Percentiles rank a stretch among this genome's conserved stretches.
These are phyloP conservation scores for Nothoprocta pentlandii DNA, from an alignment of 2,113 vertebrate genomes.

Conservation along the genomic window DNA sequence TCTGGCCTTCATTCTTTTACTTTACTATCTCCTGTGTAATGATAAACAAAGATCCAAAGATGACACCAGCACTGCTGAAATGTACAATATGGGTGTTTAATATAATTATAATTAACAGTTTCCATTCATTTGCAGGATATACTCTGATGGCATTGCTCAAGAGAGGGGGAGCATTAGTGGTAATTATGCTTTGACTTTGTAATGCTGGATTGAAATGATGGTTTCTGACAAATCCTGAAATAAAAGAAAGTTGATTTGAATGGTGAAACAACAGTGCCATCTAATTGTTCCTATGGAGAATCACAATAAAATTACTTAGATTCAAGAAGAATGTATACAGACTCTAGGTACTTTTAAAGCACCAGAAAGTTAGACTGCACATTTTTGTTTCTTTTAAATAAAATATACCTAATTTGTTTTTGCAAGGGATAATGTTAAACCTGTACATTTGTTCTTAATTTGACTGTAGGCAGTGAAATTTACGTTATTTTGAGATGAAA, in stretches of 20 bases:
- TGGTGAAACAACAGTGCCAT: conserved; percentile 70
- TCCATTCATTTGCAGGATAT: conserved; percentile 80
- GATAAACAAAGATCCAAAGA: conserved; percentile 67
- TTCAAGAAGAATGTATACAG: accelerated
- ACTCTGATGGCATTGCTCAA: conserved; percentile 74
- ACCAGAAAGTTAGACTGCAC: neutral
- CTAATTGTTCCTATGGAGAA: neutral
- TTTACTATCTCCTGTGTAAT: conserved; percentile 44
- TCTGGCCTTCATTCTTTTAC: conserved; percentile 43
- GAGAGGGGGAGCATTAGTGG: conserved; percentile 74
- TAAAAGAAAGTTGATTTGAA: neutral
- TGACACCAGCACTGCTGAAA: conserved; percentile 52
- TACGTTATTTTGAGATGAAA: neutral
- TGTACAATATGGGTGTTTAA: conserved; percentile 74
- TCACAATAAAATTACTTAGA: neutral
- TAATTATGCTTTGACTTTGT: conserved; percentile 81
- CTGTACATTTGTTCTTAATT: neutral
- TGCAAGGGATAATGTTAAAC: neutral
- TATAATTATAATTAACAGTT: conserved; percentile 82
- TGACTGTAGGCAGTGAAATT: neutral
- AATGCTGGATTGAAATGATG: conserved; percentile 65
- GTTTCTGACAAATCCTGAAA: conserved; percentile 40
- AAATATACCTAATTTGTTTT: neutral
- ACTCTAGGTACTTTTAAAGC: neutral
- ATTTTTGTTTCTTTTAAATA: neutral